Conservation (phyloP, 2,797 vertebrate genomes). For the Typhlichthys eigenmanni region DNA sequence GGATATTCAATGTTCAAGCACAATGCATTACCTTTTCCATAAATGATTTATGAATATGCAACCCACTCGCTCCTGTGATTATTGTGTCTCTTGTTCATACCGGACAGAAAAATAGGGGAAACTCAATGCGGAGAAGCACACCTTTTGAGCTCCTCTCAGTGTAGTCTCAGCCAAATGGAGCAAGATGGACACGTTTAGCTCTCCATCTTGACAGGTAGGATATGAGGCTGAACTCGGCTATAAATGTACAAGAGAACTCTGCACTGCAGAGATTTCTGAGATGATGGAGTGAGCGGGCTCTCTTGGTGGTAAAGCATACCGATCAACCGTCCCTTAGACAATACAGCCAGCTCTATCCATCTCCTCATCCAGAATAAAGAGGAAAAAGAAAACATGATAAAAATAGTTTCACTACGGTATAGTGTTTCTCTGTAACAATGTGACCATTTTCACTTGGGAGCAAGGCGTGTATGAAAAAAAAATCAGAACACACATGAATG, state of each 20-base stretch:
- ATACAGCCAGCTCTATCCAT: constrained; percentile 42
- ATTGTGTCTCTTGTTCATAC: constrained; percentile 31
- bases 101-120: constrained; percentile 30
- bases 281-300: constrained; percentile 71
- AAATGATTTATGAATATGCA: constrained; percentile 72
- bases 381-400: constrained; percentile 36
- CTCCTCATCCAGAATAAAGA: constrained; percentile 39
- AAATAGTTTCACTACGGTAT: constrained; percentile 52
- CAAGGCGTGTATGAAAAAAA: constrained; percentile 34
- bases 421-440: constrained; percentile 43
- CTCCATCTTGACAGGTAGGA: constrained; percentile 69
- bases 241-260: constrained; percentile 66
- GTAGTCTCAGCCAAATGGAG: constrained; percentile 48
- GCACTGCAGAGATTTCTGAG: constrained; percentile 66
- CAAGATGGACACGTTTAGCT: constrained; percentile 71
- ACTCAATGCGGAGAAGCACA: constrained; percentile 41
- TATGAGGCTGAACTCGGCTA: constrained; percentile 60
- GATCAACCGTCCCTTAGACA: constrained; percentile 60
- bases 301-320: constrained; percentile 56
- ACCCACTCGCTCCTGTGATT: constrained; percentile 56
- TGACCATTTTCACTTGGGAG: constrained; percentile 36
- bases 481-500: constrained; percentile 35
- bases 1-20: constrained; percentile 43
- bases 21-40: constrained; percentile 60
- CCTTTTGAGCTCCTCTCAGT: constrained; percentile 37